Conservation (phyloP, 2,797 vertebrate genomes). For the Acrossocheilus wenchowensis region DNA sequence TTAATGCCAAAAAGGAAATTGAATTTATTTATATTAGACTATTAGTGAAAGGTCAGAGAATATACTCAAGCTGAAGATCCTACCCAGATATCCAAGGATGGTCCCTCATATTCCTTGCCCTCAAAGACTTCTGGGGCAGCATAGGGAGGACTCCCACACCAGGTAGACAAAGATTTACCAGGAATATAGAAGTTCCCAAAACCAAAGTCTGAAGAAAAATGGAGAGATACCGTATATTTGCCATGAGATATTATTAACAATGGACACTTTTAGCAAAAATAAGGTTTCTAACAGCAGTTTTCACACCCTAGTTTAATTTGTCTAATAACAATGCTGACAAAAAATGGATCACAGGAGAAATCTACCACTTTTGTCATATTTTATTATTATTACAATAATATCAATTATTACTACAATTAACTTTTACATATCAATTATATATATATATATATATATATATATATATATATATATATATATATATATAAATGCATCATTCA, state of each 20-base stretch:
- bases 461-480: too few relatives aligned
- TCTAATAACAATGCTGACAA: neutral
- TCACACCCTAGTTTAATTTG: neutral
- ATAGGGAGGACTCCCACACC: constrained; percentile 89
- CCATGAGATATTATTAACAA: neutral
- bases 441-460: too few relatives aligned
- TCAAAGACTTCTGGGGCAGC: constrained; percentile 89
- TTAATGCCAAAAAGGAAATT: neutral
- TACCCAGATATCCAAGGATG: constrained; percentile 90
- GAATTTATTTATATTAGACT: neutral
- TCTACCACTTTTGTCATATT: too few relatives aligned
- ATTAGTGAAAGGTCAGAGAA: neutral
- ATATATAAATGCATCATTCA: too few relatives aligned
- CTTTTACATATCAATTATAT: too few relatives aligned
- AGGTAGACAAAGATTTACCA: constrained; percentile 83
- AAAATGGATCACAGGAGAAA: neutral
- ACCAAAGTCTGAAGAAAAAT: constrained; percentile 81
- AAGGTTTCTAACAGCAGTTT: neutral
- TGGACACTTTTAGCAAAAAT: neutral
- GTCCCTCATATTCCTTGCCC: constrained; percentile 87
- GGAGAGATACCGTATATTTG: neutral
- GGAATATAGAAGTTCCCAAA: constrained; percentile 88
- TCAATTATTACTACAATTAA: neutral
- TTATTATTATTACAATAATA: neutral
- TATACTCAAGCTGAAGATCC: constrained; percentile 1